Evolutionary conservation across 2,888 invertebrate genomes (phyloP), one percentile per base, ranked within the genome.

Genomic region (Apeira syringaria): DNA sequence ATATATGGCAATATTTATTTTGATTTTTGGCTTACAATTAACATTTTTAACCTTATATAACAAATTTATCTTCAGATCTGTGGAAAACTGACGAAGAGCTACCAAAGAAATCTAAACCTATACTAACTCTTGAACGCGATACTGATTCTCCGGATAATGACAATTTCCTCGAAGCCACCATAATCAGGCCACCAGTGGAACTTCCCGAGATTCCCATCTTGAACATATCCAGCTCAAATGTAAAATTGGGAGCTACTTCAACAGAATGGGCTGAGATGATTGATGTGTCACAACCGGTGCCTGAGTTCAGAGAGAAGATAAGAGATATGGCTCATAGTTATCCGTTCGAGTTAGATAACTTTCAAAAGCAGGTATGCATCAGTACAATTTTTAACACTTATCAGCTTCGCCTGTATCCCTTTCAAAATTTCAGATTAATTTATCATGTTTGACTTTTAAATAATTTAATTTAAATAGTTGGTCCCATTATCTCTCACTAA

Each of bases 281-380:
- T 20, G 96, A 98, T 74, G 94, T 96, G 0, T 93, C 94, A 0
- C 91, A 93, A 36, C 96, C 97, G 0, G 94, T 98, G 0, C 91
- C 90, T 1, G 94, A 98, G 73, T 98, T 98, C 66, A 91, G 94
- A 32, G 92, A 96, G 57, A 92, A 92, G 64, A 93, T 98, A 43
- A 96, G 96, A 2, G 93, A 95, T 47, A 95, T 96, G 87, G 98
- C 98, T 0, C 94, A 95, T 66, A 92, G 91, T 46, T 98, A 94
- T 81, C 94, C 95, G 1, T 99, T 99, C 82, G 96, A 98, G 65
- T 89, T 99, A 66, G 99, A 99, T 80, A 96, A 93, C 12, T 99
- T 99, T 74, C 99, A 99, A 75, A 98, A 99, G 83, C 96, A 97
- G 82, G 92, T 92, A 66, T 7, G n/a, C 7, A 13, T n/a, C n/a